phyloP scores from a whole-genome alignment of 2,888 invertebrate species.

The Sinhomidia bicolor region DNA sequence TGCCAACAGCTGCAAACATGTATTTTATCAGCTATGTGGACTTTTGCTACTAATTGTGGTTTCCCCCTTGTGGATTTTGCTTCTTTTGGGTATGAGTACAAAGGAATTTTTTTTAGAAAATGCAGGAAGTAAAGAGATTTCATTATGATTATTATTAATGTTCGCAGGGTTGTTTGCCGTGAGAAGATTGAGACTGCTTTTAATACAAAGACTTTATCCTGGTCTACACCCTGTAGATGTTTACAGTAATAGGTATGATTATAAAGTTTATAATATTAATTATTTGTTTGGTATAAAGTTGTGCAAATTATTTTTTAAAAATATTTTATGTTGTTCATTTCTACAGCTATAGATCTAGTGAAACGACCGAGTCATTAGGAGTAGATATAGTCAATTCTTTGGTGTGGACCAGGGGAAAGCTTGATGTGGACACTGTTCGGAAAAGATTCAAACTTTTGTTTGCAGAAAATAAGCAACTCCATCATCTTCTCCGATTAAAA shows the following conservation, averaged over 20 bases:
- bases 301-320: not conserved
- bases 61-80: slow-evolving; percentile 37
- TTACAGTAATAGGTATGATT: slow-evolving; percentile 24
- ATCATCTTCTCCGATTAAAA: not conserved
- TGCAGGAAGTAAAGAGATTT: not conserved
- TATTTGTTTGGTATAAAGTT: not conserved
- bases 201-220: slow-evolving; percentile 55
- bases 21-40: slow-evolving; percentile 56
- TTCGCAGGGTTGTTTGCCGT: slow-evolving; percentile 49
- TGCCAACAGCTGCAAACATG: slow-evolving; percentile 49
- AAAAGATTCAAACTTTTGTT: slow-evolving; percentile 39
- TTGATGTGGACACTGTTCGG: slow-evolving; percentile 15
- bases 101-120: not conserved
- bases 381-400: slow-evolving; percentile 36
- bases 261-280: not conserved
- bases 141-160: not conserved
- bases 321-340: slow-evolving; percentile 2
- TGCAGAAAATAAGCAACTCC: not conserved
- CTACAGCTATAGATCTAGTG: slow-evolving; percentile 23
- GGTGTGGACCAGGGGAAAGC: slow-evolving; percentile 47
- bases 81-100: slow-evolving; percentile 41
- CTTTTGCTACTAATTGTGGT: slow-evolving; percentile 38
- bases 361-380: slow-evolving; percentile 26
- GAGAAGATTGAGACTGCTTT: slow-evolving; percentile 56
- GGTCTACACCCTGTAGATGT: slow-evolving; percentile 21